Evolutionary conservation across 2,113 vertebrate genomes (phyloP).

Genomic region (Lagenorhynchus albirostris): DNA sequence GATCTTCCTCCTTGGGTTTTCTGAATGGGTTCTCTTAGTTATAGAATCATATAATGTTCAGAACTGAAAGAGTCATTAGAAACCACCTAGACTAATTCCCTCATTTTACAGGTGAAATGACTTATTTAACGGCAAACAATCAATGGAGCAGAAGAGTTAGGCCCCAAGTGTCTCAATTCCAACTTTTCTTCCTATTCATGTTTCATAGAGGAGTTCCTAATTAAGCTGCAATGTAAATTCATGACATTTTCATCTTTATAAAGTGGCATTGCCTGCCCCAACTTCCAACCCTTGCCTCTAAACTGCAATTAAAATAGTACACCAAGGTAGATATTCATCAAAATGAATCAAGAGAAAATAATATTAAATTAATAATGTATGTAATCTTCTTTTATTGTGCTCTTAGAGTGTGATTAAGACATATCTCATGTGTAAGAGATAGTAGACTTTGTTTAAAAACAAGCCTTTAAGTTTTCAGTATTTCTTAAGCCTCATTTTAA

Average conservation of each 20-base stretch:
- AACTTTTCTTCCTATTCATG: not conserved
- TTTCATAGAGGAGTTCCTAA: not conserved
- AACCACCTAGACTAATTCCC: not conserved
- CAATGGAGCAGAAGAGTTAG: not conserved
- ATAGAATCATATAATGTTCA: not conserved
- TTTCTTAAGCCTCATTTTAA: not conserved
- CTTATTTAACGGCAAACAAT: not conserved
- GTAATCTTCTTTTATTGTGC: not conserved
- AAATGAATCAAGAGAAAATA: not conserved
- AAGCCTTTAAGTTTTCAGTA: not conserved
- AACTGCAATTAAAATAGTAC: not conserved
- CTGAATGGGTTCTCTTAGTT: not conserved
- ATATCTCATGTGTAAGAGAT: not conserved
- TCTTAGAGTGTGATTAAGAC: not conserved
- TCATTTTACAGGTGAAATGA: not conserved
- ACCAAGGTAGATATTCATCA: not conserved
- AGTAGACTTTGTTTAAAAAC: not conserved
- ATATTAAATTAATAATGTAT: not conserved
- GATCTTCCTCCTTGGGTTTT: not conserved
- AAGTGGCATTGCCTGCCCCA: not conserved
- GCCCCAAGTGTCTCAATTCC: not conserved
- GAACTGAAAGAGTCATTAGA: not conserved
- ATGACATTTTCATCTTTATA: not conserved
- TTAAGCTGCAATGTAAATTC: not conserved
- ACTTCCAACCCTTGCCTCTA: not conserved